Evolutionary conservation across 1,140 invertebrate genomes (phyloP), one percentile per base, ranked within the genome.

Genomic region (Sycophaga agraensis): DNA sequence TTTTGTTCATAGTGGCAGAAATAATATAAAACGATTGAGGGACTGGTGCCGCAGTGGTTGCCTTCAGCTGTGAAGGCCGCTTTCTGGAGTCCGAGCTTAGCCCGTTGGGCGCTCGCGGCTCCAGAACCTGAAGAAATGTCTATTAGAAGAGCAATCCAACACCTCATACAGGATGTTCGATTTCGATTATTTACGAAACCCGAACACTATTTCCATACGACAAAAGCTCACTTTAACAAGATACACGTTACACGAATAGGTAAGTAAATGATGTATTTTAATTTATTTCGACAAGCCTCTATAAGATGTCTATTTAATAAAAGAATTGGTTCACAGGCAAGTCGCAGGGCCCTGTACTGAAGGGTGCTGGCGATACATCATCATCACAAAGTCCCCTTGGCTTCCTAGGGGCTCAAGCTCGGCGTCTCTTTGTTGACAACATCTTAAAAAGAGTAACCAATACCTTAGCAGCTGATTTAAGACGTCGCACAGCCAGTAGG

Each of bases 361-460:
- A 67, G 69, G 70, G 70, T 74, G 57, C 60, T 66, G 53, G 66
- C 60, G 39, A 42, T 37, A 60, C 73, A 68, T 70, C 77, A 24
- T 40, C 61, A 31, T 24, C 64, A 69, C 39, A 68, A 4, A 70
- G 78, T 55, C 79, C 79, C 67, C 80, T 84, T 49, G 80, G 82
- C 54, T 76, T 85, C 46, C 73, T 84, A 56, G 84, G 85, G 58
- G 75, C 85, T 51, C 85, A 87, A 65, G 86, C 87, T 1, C 77
- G 87, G 34, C 81, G 84, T 51, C 71, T 89, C 2, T 86, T 90
- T 43, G 84, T 90, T 28, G 85, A 89, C 68, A 89, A 87, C 74
- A 84, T 90, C 26, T 74, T 90, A 4, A 88, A 85, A 66, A 78
- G 88, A 56, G 87, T 89, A 1, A 88, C 88, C 7, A 88, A 86